Percentiles rank a stretch among this genome's conserved stretches.
phyloP scores from a whole-genome alignment of 2,888 invertebrate species.

The Nezara viridula region DNA sequence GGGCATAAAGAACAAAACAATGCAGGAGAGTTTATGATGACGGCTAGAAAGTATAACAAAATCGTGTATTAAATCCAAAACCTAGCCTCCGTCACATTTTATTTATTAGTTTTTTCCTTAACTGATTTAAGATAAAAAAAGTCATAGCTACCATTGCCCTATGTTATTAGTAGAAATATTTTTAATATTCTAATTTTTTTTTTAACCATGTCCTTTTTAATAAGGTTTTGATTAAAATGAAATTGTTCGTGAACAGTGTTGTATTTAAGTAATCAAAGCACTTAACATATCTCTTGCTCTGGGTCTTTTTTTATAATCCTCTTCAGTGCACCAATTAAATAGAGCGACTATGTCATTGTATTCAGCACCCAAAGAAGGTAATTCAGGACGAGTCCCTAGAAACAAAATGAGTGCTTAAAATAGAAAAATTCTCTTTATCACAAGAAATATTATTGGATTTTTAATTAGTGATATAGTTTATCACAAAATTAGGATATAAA shows the following conservation, averaged over 20 bases:
- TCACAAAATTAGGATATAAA: too few species aligned
- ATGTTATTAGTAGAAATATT: constrained; percentile 60
- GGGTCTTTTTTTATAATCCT: constrained; percentile 74
- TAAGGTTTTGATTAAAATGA: constrained; percentile 67
- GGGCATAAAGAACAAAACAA: constrained; percentile 62
- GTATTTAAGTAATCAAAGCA: not conserved
- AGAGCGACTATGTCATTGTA: constrained; percentile 78
- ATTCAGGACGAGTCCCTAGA: constrained; percentile 46
- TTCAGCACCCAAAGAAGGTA: constrained; percentile 70
- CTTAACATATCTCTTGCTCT: constrained; percentile 69
- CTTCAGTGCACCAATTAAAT: constrained; percentile 80
- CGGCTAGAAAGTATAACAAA: constrained; percentile 62
- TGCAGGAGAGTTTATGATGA: constrained; percentile 62
- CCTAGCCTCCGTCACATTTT: not conserved
- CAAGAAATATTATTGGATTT: not conserved
- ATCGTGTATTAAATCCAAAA: not conserved
- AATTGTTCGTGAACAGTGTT: constrained; percentile 70
- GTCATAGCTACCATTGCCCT: constrained; percentile 7
- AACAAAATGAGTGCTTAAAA: not conserved
- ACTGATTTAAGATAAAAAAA: constrained; percentile 25
- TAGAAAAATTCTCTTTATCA: not conserved
- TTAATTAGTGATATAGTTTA: too few species aligned
- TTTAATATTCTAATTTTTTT: constrained; percentile 69
- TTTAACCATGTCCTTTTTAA: constrained; percentile 58
- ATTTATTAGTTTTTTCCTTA: not conserved